Evolutionary conservation across 2,888 invertebrate genomes (phyloP), one percentile per base, ranked within the genome.

Genomic region (Aphodius sticticus): DNA sequence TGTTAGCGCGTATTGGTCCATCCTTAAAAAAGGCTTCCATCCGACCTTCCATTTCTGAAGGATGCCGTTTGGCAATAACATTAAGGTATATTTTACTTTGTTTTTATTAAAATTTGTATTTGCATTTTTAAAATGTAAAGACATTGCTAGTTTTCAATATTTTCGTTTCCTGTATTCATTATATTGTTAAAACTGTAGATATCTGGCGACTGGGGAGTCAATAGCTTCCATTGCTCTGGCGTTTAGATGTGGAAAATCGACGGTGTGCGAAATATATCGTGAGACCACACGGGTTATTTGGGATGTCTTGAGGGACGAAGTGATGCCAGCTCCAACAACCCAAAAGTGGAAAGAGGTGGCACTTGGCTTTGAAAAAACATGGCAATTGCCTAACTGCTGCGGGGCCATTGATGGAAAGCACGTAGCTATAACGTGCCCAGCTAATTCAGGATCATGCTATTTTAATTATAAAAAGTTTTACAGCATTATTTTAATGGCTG

Each of bases 401-500:
- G 86, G 87, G 37, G 83, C 84, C 38, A 81, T 86, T 16, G 86
- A 86, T 80, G 86, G 86, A 0, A 86, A 85, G 80, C 86, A 86
- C 81, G 82, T 85, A 16, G 79, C 81, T 81, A 84, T 86, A 77
- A 81, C 83, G 80, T 80, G 82, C 15, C 86, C 86, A 14, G 14
- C 79, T 26, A 82, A 85, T 35, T 83, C 83, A 77, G 86, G 86
- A 26, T 84, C 85, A 12, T 78, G 83, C 75, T 86, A 80, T 81
- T 85, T 81, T 79, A 87, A 87, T 82, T 86, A 87, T 81, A 86
- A 88, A 84, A 82, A 84, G 76, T 82, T 75, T 72, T 84, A 81
- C 77, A 86, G 86, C 82, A 83, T 88, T 69, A 86, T 86, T 16
- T 79, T 86, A 69, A 81, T 87, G 77, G 86, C 85, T 69, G 75